Evolutionary conservation across 2,888 invertebrate species (phyloP), one percentile per base, ranked within the genome.

Genomic region (Villa cingulata): DNA sequence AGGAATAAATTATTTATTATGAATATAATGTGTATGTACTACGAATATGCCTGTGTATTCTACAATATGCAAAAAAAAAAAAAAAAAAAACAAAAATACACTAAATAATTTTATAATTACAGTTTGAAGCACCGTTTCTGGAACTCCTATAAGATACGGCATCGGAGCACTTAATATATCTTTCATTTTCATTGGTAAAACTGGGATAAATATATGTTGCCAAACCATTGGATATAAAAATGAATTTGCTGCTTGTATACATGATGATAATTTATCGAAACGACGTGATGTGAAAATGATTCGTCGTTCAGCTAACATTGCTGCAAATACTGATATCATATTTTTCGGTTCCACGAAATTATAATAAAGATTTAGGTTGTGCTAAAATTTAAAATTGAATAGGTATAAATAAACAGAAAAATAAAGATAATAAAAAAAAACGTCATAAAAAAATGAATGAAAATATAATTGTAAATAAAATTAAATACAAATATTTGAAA

Each of bases 171-270:
- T 74, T 55, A 92, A 72, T 68, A 90, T 90, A 70, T 95, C 96
- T 55, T 86, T 81, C 52, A 96, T 76, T 62, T 86, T 81, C 65
- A 81, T 77, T 19, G 96, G 95, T 60, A 96, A 72, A 57, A 97
- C 86, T 45, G 96, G 96, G 70, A 97, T 95, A 68, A 89, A 97
- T 62, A 97, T 90, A 62, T 96, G 95, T 70, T 97, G 96, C 97
- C 97, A 97, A 56, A 86, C 85, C 94, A 98, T 95, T 1, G 97
- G 97, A 70, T 94, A 96, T 38, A 98, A 80, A 41, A 97, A 81
- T 52, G 88, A 82, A 65, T 92, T 91, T 17, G 94, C 90, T 15
- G 95, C 95, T 68, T 95, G 92, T 23, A 89, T 87, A 61, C 89
- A 88, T 0, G 96, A 90, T 43, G 92, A 92, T 43, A 98, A 72